These are phyloP conservation scores for Drosophila koepferae DNA, from an alignment of 2,888 invertebrate species.

Conservation along the genomic window DNA sequence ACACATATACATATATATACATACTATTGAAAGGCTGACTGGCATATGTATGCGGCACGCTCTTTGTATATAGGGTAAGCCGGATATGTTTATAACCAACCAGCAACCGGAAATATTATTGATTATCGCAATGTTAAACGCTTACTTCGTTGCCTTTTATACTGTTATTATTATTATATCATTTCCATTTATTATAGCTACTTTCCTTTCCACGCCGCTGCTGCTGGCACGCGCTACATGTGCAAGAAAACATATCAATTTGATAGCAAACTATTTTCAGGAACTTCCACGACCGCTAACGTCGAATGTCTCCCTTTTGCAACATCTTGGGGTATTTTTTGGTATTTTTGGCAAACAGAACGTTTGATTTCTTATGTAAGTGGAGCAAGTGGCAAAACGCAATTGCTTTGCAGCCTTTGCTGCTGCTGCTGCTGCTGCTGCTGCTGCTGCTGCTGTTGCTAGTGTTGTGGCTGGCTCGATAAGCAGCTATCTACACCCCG, in stretches of 20 bases:
- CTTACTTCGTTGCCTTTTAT: conserved; percentile 36
- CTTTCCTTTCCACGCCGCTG: background rate
- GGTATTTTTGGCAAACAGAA: conserved; percentile 67
- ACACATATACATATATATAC: conserved; percentile 5
- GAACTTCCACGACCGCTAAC: background rate
- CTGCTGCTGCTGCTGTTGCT: conserved; percentile 7
- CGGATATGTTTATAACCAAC: conserved; percentile 29
- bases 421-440: conserved; percentile 7
- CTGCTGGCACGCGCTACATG: conserved; percentile 48
- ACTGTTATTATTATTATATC: conserved; percentile 51
- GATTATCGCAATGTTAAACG: conserved; percentile 68
- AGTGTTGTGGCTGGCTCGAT: conserved; percentile 44
- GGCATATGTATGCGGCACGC: conserved; percentile 27
- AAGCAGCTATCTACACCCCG: conserved; percentile 46
- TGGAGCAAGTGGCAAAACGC: conserved; percentile 61
- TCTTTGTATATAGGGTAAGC: conserved; percentile 9
- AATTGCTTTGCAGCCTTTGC: conserved; percentile 19
- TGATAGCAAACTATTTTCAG: conserved; percentile 55
- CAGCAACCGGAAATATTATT: conserved; percentile 65
- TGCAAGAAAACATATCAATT: conserved; percentile 68
- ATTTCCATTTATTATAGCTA: conserved; percentile 53
- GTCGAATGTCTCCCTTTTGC: background rate
- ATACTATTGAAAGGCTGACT: conserved; percentile 33
- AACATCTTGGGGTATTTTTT: conserved; percentile 16
- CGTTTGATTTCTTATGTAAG: conserved; percentile 70